phyloP scores from a whole-genome alignment of 2,113 vertebrate genomes.

The Triplophysa siluroides region DNA sequence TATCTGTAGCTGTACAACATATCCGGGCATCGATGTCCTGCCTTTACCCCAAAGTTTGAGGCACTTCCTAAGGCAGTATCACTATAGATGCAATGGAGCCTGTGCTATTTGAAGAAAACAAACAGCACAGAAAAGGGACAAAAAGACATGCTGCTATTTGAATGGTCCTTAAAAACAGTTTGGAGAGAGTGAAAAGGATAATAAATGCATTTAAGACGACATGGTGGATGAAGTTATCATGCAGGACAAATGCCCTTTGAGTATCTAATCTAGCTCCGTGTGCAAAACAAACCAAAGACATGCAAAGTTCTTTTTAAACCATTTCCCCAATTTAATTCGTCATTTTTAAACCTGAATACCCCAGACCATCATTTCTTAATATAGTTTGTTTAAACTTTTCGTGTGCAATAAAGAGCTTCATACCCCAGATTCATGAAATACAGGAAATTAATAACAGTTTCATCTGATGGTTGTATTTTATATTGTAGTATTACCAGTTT shows the following conservation, averaged over 20 bases:
- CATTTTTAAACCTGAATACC: background rate
- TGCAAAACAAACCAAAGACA: constrained; percentile 6
- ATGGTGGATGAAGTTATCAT: background rate
- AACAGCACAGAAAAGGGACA: background rate
- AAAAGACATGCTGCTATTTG: background rate
- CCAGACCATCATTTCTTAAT: background rate
- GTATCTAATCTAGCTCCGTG: background rate
- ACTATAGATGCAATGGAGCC: constrained; percentile 81
- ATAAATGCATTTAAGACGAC: background rate
- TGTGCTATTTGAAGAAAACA: constrained; percentile 60
- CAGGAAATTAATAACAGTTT: background rate
- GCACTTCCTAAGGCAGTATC: constrained; percentile 92
- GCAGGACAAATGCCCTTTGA: background rate
- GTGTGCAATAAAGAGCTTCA: background rate
- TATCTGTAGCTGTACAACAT: constrained; percentile 91
- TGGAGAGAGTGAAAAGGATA: background rate
- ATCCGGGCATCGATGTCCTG: constrained; percentile 84
- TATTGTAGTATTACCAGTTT: background rate
- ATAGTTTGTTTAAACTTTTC: background rate
- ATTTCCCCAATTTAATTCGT: background rate
- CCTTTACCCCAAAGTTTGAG: constrained; percentile 87
- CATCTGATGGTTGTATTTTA: background rate
- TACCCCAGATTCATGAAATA: background rate
- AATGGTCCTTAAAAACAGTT: background rate
- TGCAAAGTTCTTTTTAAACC: background rate